Conservation (phyloP, 2,113 vertebrate species). For the Mobula hypostoma region DNA sequence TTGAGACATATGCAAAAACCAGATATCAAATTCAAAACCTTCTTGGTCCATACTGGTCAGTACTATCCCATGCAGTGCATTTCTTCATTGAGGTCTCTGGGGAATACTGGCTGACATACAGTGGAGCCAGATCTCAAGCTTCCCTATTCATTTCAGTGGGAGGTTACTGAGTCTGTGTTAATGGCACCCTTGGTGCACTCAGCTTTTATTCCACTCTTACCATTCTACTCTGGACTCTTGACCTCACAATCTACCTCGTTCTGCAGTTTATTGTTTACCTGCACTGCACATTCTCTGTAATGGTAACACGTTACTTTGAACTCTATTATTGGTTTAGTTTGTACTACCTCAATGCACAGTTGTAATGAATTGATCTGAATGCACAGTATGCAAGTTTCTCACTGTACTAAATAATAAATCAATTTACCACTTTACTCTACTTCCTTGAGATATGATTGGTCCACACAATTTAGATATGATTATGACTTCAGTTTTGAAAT, state of each 20-base stretch:
- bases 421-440: not conserved
- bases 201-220: no score
- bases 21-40: not conserved
- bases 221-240: no score
- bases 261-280: no score
- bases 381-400: no score
- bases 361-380: no score
- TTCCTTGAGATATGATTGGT: not conserved
- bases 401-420: no score
- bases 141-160: not conserved
- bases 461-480: not conserved
- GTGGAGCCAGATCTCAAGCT: not conserved
- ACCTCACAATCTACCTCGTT: no score
- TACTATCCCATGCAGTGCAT: not conserved
- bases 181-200: not conserved
- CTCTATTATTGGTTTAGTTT: no score
- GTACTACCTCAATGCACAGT: no score
- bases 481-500: not conserved
- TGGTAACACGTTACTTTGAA: no score
- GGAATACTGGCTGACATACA: not conserved
- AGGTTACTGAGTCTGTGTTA: not conserved
- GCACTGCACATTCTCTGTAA: no score
- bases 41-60: not conserved
- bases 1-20: not conserved
- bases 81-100: constrained; percentile 4